phyloP scores from a whole-genome alignment of 2,888 invertebrate species.

The Scaptomyza flava region DNA sequence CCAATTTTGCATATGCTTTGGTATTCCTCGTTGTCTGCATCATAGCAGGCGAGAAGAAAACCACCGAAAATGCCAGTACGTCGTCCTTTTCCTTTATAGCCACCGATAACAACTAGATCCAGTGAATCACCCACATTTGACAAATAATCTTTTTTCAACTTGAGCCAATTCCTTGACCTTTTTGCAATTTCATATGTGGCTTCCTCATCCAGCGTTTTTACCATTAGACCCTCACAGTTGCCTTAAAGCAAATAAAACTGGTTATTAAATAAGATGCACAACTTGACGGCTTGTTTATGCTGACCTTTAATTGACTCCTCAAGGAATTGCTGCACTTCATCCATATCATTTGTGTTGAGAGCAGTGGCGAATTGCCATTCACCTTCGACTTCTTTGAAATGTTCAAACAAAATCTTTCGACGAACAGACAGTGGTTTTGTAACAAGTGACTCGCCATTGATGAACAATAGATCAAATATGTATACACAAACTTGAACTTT shows the following conservation, averaged over 20 bases:
- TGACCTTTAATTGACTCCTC: slow-evolving; percentile 96
- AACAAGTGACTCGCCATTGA: slow-evolving; percentile 95
- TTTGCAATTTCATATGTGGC: slow-evolving; percentile 99
- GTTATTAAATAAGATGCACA: background rate
- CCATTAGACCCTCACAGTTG: slow-evolving; percentile 99
- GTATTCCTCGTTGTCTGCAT: slow-evolving; percentile 94
- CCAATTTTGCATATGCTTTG: slow-evolving; percentile 95
- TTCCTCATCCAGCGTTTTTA: slow-evolving; percentile 94
- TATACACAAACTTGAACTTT: slow-evolving; percentile 95
- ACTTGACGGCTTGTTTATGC: background rate
- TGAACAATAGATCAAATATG: slow-evolving; percentile 97
- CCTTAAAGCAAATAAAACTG: slow-evolving; percentile 84
- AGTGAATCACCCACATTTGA: slow-evolving; percentile 98
- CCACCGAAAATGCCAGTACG: slow-evolving; percentile 97
- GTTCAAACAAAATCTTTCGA: slow-evolving; percentile 88
- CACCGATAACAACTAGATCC: slow-evolving; percentile 98
- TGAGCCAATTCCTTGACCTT: slow-evolving; percentile 96
- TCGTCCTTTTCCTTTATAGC: slow-evolving; percentile 96
- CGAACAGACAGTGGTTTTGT: slow-evolving; percentile 90
- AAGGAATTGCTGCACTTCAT: slow-evolving; percentile 96
- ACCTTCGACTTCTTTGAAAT: slow-evolving; percentile 90
- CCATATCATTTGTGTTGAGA: slow-evolving; percentile 92
- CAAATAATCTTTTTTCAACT: slow-evolving; percentile 98
- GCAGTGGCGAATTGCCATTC: slow-evolving; percentile 95
- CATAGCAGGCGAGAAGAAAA: slow-evolving; percentile 97